Evolutionary conservation across 2,888 invertebrate genomes (phyloP), one percentile per base, ranked within the genome.

Genomic region (Brachyptera risi): DNA sequence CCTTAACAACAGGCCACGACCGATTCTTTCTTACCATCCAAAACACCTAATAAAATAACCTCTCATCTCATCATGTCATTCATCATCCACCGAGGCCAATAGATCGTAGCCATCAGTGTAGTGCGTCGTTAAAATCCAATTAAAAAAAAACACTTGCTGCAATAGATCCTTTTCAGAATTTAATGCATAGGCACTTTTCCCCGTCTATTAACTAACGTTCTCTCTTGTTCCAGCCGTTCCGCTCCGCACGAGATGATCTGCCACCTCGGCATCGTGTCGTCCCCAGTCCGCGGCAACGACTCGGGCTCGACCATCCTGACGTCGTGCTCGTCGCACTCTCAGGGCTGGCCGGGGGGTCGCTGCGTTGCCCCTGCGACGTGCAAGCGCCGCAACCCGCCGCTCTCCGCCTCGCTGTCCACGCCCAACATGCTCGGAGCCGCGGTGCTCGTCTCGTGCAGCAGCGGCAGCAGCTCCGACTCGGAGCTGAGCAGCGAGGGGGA

Each of bases 381-480:
- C 31, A 9, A 40, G 40, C 40, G 40, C 2, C 21, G 2, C 7
- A 3, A 11, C 17, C 21, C 44, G 50, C 56, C 65, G 66, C 49
- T 69, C 70, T 19, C 68, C 66, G 3, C 68, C 67, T 31, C 69
- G 68, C 7, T 70, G 68, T 54, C 76, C 59, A 75, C 76, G 0
- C 76, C 77, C 0, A 75, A 76, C 69, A 67, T 77, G 21, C 67
- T 76, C 13, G 75, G 73, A 66, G 70, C 75, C 1, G 68, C 74
- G 3, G 69, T 71, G n/a, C 71, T 73, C 0, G 68, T 73, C 21
- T 74, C 75, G 67, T 74, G 74, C 68, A 72, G 71, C 66, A 74
- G 72, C 68, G 77, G 78, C 64, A 80, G 78, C 60, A 19, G 44
- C 44, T 15, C 4, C 40, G 44, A 44, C 19, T 44, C 44, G 19